Base-by-base conservation (phyloP, 2,113 vertebrate genomes). In the Casuarius casuarius region DNA sequence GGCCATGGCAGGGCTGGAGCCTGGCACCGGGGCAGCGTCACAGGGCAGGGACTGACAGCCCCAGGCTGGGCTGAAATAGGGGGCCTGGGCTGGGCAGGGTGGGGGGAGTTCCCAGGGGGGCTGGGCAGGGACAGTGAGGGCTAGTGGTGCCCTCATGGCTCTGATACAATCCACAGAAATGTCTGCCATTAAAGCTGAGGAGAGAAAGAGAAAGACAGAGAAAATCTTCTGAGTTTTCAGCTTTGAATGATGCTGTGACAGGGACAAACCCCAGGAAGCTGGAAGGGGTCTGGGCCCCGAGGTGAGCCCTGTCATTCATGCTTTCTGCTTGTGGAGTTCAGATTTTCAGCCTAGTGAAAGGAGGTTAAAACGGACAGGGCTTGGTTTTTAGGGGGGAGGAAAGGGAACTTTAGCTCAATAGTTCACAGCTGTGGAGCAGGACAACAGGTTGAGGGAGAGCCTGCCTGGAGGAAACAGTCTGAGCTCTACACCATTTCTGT, bases 41-140 rank as follows among this genome's bases (percentile, higher is more conserved):
- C 18, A 48, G 7, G 7, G 2, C 22, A 70, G 72, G 23, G 51
- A 44, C 38, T 22, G 40, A 21, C 16, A 38, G 28, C 40, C 15
- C 15, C 1, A 2, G 5, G 3, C 46, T 1, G 6, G 12, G 35
- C 7, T 33, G 38, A 46, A 13, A 5, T 70, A 38, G n/a, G 4
- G 5, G 4, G 56, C 54, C n/a, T 44, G 42, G 33, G 6, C 10
- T 9, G 46, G 46, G 46, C 46, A 48, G 46, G 46, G 46, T 48
- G 46, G 46, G 17, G 46, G 46, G 46, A 48, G 18, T 19, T 48
- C 5, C 6, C 21, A 0, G 1, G 4, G 31, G 12, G 10, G 25
- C 13, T 70, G 63, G 9, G 48, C 40, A 31, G 52, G 46, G 15
- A 52, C 14, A 48, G 28, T 21, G 51, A 80, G 7, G 15, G 33